phyloP scores from a whole-genome alignment of 2,888 invertebrate genomes.

The Erannis defoliaria region DNA sequence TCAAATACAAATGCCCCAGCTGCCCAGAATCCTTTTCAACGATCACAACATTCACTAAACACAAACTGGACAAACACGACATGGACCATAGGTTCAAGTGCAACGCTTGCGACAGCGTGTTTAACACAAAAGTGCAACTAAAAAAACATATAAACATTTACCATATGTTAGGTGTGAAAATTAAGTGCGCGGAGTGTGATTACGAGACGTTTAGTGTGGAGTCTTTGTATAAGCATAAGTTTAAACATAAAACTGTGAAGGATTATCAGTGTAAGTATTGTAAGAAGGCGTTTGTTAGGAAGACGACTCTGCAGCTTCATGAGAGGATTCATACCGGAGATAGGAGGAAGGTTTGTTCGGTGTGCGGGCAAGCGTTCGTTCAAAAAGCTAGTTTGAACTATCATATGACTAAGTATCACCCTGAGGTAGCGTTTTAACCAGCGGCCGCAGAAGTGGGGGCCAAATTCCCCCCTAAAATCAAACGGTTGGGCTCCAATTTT shows the following conservation, averaged over 20 bases:
- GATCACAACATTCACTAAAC: conserved; percentile 28
- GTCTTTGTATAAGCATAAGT: conserved; percentile 70
- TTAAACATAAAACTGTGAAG: conserved; percentile 74
- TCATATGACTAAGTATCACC: conserved; percentile 78
- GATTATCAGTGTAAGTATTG: conserved; percentile 77
- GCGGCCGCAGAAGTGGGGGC: no score
- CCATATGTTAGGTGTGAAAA: conserved; percentile 73
- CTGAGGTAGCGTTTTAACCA: conserved; percentile 67
- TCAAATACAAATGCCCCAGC: background rate
- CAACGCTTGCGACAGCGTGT: conserved; percentile 69
- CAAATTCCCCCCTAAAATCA: no score
- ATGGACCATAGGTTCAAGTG: conserved; percentile 72
- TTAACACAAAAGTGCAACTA: conserved; percentile 67
- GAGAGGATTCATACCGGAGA: conserved; percentile 77
- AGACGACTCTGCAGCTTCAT: conserved; percentile 64
- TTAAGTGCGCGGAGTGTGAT: conserved; percentile 69
- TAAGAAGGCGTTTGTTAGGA: conserved; percentile 74
- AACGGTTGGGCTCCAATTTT: no score
- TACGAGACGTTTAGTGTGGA: conserved; percentile 68
- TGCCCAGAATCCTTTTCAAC: conserved; percentile 3
- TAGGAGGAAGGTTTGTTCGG: conserved; percentile 66
- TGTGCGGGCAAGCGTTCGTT: conserved; percentile 76
- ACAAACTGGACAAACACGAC: conserved; percentile 67
- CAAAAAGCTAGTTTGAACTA: conserved; percentile 80
- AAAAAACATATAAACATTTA: conserved; percentile 68